Base-by-base conservation (phyloP, 2,113 vertebrate species). In the Mobula hypostoma region DNA sequence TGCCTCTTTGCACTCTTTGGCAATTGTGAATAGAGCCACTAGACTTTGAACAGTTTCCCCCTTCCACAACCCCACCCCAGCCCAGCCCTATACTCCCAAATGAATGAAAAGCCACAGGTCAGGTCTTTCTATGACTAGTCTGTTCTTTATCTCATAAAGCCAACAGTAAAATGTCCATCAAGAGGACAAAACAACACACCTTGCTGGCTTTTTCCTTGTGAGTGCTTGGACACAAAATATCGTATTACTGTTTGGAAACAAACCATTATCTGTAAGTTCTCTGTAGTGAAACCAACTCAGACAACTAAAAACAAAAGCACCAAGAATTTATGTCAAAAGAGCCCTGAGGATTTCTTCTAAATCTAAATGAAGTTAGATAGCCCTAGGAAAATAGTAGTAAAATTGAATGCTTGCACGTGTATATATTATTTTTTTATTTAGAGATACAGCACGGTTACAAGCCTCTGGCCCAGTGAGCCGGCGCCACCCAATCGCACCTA, bases 41-140 rank as follows among this genome's bases (percentile, higher is more conserved):
- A 12, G 68, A n/a, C 90, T 92, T 90, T 40, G 91, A 93, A 56
- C 21, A 74, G 7, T 27, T 93, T 74, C 32, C 5, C 66, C 63
- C 88, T 29, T 15, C 17, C 14, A 0, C 68, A 15, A 21, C 21
- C 36, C 12, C 66, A 32, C 90, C 66, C 32, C 19, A n/a, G 56
- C 61, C 61, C 61, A 61, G 1, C 7, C 70, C 21, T 9, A 48
- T 48, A 48, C 48, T 48, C 32, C 36, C 68, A 74, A 9, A 21
- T 93, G 91, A 93, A 93, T 56, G 48, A 74, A 74, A 93, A 93
- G 91, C 32, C 91, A 93, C 68, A 76, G 91, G 68, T 93, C 91
- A 93, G 66, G 29, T 68, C 63, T 72, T 92, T 70, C 36, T 40
- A 66, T 68, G 36, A 92, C 70, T 70, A 40, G 91, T 56, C 68